Evolutionary conservation across 2,888 invertebrate species (phyloP).

Genomic region (Hirtodrosophila cameraria): DNA sequence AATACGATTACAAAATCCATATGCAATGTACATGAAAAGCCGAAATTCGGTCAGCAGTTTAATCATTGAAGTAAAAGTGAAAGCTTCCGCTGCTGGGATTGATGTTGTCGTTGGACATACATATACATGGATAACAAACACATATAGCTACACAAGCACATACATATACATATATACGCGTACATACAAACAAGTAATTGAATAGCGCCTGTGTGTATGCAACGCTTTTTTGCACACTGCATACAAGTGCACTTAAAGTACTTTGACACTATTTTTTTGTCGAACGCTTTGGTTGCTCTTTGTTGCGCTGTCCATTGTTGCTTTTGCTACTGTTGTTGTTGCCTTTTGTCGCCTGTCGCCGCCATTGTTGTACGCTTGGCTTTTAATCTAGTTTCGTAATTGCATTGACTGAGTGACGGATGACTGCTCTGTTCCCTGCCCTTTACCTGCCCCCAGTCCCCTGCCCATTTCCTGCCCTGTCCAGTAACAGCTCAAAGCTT

Average conservation of each 20-base stretch:
- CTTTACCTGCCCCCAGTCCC: not conserved
- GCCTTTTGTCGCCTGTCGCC: constrained; percentile 14
- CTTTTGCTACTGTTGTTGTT: constrained; percentile 25
- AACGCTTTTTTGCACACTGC: constrained; percentile 54
- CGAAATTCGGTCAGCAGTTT: constrained; percentile 76
- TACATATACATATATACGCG: constrained; percentile 2
- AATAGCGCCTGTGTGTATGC: constrained; percentile 66
- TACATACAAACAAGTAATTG: constrained; percentile 35
- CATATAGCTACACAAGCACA: constrained; percentile 21
- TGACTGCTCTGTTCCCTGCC: constrained; percentile 33
- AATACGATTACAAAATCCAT: constrained; percentile 26
- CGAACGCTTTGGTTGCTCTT: constrained; percentile 43
- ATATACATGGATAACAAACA: constrained; percentile 26
- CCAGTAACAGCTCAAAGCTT: not conserved
- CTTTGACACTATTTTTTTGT: constrained; percentile 76
- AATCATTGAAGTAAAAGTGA: constrained; percentile 76
- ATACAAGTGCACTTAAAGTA: constrained; percentile 67
- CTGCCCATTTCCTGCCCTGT: not conserved
- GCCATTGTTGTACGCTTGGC: constrained; percentile 63
- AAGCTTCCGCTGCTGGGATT: constrained; percentile 68
- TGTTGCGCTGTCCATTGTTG: constrained; percentile 42
- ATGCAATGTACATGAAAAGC: constrained; percentile 23
- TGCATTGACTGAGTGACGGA: constrained; percentile 73
- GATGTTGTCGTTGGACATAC: constrained; percentile 43
- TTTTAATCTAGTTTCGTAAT: constrained; percentile 78